These are phyloP conservation scores for Lepidocyrtinus sp. DNA, from an alignment of 2,888 invertebrate genomes.

Conservation along the genomic window DNA sequence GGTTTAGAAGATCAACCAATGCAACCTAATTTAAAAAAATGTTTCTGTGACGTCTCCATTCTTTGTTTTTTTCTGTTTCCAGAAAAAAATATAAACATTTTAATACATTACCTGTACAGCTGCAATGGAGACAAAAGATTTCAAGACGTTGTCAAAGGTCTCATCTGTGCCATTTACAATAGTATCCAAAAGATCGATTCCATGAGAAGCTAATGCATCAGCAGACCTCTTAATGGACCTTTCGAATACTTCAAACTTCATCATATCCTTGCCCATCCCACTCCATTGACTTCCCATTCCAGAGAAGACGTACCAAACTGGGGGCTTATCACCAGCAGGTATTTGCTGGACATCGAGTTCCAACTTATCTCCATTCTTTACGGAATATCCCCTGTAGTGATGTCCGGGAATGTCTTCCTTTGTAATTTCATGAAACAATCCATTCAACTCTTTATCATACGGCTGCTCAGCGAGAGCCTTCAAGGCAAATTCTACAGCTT, in stretches of 20 bases:
- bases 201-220: conserved; percentile 83
- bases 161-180: conserved; percentile 83
- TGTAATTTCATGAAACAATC: conserved; percentile 84
- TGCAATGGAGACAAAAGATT: conserved; percentile 94
- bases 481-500: conserved; percentile 74
- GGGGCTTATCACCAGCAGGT: conserved; percentile 77
- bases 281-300: conserved; percentile 83
- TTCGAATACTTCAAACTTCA: conserved; percentile 87
- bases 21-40: conserved; percentile 77
- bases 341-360: conserved; percentile 69
- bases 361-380: conserved; percentile 77
- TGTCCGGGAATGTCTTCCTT: conserved; percentile 82
- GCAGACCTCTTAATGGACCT: conserved; percentile 84
- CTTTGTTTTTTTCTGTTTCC: no score
- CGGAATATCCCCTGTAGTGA: conserved; percentile 84
- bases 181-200: conserved; percentile 86
- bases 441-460: conserved; percentile 82
- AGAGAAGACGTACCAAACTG: conserved; percentile 95
- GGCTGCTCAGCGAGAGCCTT: conserved; percentile 69
- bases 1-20: conserved; percentile 88
- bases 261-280: conserved; percentile 87
- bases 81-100: no score
- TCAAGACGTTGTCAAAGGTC: conserved; percentile 87
- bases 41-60: no score
- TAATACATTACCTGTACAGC: conserved; percentile 85